Evolutionary conservation across 2,888 invertebrate species (phyloP).

Genomic region (Dryobota labecula): DNA sequence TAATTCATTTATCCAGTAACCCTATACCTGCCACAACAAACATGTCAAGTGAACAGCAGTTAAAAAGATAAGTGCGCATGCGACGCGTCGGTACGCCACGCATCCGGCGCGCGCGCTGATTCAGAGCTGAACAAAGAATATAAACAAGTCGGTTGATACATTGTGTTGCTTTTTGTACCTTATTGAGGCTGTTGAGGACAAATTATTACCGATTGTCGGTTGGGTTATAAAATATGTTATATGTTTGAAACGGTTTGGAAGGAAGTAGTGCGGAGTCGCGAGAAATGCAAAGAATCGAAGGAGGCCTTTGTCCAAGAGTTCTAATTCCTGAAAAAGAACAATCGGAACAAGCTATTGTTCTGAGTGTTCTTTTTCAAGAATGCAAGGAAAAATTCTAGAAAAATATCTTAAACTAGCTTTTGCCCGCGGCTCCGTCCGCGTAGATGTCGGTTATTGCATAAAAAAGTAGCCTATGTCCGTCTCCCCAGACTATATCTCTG

Average conservation of each 20-base stretch:
- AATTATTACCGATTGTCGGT: constrained; percentile 23
- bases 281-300: background rate
- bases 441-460: too few relatives aligned
- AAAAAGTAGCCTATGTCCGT: too few relatives aligned
- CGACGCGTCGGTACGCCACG: constrained; percentile 51
- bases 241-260: background rate
- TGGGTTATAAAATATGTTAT: background rate
- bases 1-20: constrained; percentile 15
- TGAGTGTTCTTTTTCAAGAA: too few relatives aligned
- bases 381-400: background rate
- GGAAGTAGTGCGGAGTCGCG: background rate
- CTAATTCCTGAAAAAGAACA: background rate
- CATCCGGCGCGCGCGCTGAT: constrained; percentile 64
- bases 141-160: constrained; percentile 41
- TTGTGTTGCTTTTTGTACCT: constrained; percentile 44
- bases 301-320: background rate
- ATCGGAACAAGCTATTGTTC: background rate
- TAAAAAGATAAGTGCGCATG: constrained; percentile 57
- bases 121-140: constrained; percentile 68
- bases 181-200: constrained; percentile 23
- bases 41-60: constrained; percentile 41
- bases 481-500: too few relatives aligned
- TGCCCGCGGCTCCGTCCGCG: too few relatives aligned
- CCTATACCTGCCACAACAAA: constrained; percentile 36
- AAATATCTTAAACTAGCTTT: background rate